phyloP scores from a whole-genome alignment of 2,113 vertebrate genomes.

The Stegastes partitus region DNA sequence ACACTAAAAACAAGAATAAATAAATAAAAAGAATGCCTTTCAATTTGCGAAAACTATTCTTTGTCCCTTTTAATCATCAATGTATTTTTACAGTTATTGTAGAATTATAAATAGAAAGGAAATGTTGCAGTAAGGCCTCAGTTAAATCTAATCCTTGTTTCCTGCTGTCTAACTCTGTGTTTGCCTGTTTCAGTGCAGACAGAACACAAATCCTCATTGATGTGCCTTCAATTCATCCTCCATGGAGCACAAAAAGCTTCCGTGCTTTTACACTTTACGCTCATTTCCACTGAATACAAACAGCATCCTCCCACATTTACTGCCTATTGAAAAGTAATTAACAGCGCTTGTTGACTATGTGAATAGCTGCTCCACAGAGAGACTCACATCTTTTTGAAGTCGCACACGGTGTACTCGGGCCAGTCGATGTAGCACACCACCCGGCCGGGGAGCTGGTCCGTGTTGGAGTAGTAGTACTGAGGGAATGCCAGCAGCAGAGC shows the following conservation, averaged over 20 bases:
- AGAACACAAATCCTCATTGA: constrained; percentile 20
- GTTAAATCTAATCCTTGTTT: constrained; percentile 24
- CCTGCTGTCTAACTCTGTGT: not conserved
- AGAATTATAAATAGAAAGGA: constrained; percentile 11
- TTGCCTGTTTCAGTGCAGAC: not conserved
- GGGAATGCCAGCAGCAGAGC: constrained; percentile 94
- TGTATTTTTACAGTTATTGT: not conserved
- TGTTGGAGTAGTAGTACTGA: constrained; percentile 93
- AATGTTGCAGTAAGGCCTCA: constrained; percentile 5
- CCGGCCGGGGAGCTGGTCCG: constrained; percentile 80
- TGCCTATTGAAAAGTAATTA: constrained; percentile 44
- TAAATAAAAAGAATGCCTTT: too few relatives aligned
- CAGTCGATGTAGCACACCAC: constrained; percentile 93
- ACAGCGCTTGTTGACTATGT: not conserved
- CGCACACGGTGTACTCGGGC: constrained; percentile 86
- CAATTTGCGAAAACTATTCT: not conserved
- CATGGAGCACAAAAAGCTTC: constrained; percentile 32
- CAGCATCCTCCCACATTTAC: constrained; percentile 31
- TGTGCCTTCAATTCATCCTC: constrained; percentile 36
- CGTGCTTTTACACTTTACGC: not conserved
- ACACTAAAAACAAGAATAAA: too few relatives aligned
- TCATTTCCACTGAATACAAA: constrained; percentile 40
- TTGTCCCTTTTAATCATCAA: not conserved
- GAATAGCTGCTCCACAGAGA: not conserved
- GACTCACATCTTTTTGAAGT: constrained; percentile 91